Evolutionary conservation across 2,888 invertebrate species (phyloP).

Genomic region (Trichopria drosophilae): DNA sequence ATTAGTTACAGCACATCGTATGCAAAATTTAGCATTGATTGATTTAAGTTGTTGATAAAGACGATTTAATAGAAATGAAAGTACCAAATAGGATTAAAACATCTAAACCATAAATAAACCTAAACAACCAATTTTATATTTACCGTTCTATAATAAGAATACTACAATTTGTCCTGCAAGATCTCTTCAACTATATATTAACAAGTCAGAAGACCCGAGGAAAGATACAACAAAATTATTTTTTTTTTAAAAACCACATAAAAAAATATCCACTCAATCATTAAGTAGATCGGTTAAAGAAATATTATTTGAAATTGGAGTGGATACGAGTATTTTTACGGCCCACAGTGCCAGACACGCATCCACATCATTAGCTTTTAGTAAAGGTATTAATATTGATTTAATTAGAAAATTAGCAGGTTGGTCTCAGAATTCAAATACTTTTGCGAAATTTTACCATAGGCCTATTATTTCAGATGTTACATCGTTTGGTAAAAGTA

Average conservation of each 20-base stretch:
- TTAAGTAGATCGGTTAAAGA: constrained; percentile 11
- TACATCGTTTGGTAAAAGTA: no score
- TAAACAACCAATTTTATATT: constrained; percentile 3
- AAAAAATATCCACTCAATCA: neutral
- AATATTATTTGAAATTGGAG: neutral
- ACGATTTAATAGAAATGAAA: constrained; percentile 4
- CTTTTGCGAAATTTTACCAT: constrained; percentile 10
- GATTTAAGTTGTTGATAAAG: neutral
- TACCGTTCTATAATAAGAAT: neutral
- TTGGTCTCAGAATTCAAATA: constrained; percentile 3
- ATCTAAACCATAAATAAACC: constrained; percentile 1
- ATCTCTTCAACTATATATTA: neutral
- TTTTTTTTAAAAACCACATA: constrained; percentile 9
- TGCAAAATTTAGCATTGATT: constrained; percentile 7
- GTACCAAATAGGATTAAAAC: constrained; percentile 9
- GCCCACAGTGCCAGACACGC: constrained; percentile 15
- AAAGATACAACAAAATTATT: constrained; percentile 1
- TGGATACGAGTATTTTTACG: constrained; percentile 6
- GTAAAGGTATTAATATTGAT: constrained; percentile 1
- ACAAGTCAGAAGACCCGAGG: constrained; percentile 1
- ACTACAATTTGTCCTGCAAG: constrained; percentile 1
- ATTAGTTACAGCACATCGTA: constrained; percentile 1
- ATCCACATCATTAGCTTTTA: neutral
- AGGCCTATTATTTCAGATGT: constrained; percentile 4
- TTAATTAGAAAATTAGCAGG: neutral